Evolutionary conservation across 37 sponge, comb jelly and placozoan species (phyloP).

Genomic region (Haliclona indistincta): DNA sequence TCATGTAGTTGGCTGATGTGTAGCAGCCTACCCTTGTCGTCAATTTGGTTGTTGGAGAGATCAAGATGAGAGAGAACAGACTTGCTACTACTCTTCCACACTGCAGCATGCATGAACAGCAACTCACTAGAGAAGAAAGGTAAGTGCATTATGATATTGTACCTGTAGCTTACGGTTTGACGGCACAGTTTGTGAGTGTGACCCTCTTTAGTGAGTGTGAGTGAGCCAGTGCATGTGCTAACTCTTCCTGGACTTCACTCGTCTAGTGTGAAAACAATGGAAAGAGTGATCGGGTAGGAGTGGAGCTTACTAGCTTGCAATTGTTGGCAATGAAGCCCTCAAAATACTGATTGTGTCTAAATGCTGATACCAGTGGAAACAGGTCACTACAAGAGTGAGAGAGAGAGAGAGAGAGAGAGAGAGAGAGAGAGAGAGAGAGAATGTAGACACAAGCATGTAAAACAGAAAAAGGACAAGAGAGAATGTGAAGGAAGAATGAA

Average conservation of each 20-base stretch:
- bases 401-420: conserved; percentile 8
- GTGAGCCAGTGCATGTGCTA: conserved; percentile 21
- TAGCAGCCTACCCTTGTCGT: conserved; percentile 52
- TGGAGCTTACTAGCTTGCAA: conserved; percentile 18
- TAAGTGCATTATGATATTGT: neutral
- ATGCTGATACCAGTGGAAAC: conserved; percentile 61
- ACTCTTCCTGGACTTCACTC: conserved; percentile 44
- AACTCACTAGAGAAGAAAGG: conserved; percentile 27
- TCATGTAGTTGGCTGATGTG: neutral
- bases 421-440: conserved; percentile 11
- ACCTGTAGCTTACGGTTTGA: conserved; percentile 54
- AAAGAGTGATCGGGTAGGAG: neutral
- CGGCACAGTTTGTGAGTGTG: conserved; percentile 40
- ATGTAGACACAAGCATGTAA: neutral
- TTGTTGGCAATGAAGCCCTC: conserved; percentile 54
- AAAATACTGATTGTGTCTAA: conserved; percentile 72
- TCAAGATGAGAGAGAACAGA: conserved; percentile 60
- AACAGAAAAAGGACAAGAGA: neutral
- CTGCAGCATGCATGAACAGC: conserved; percentile 11
- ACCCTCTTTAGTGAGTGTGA: conserved; percentile 54
- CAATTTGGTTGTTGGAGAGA: conserved; percentile 64
- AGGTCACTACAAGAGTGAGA: conserved; percentile 49
- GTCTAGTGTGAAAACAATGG: conserved; percentile 1
- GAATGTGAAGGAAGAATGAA: neutral
- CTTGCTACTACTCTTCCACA: conserved; percentile 49